Conservation (phyloP, 2,797 vertebrate genomes). For the Dromococcyx pavoninus region DNA sequence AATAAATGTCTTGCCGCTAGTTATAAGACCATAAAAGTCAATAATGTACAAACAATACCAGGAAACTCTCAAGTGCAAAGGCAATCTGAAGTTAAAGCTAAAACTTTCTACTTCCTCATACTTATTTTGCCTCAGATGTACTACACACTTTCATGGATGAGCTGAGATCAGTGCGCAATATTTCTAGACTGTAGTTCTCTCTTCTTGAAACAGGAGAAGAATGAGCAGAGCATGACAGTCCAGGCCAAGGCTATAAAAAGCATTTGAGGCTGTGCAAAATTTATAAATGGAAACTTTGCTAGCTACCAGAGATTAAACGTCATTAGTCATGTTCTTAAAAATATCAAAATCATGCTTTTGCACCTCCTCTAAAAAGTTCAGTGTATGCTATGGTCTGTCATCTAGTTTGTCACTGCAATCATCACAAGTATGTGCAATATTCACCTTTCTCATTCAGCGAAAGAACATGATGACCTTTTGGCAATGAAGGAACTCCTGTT, state of each 20-base stretch:
- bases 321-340: neutral
- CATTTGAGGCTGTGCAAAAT: neutral
- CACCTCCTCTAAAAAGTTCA: neutral
- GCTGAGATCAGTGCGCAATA: neutral
- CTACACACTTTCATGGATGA: neutral
- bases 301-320: neutral
- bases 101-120: neutral
- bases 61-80: constrained; percentile 19
- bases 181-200: neutral
- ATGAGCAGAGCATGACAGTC: neutral
- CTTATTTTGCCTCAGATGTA: neutral
- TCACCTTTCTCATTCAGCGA: neutral
- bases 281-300: neutral
- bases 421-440: neutral
- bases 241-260: neutral
- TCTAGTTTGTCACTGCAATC: neutral
- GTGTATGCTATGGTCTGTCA: neutral
- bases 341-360: neutral
- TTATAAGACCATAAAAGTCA: constrained; percentile 64
- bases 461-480: neutral
- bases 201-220: neutral
- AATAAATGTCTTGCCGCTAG: constrained; percentile 60
- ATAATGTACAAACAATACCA: constrained; percentile 48
- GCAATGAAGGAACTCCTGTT: neutral
- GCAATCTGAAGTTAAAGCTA: neutral